Conservation (phyloP, 2,797 vertebrate genomes). For the Moxostoma hubbsi region DNA sequence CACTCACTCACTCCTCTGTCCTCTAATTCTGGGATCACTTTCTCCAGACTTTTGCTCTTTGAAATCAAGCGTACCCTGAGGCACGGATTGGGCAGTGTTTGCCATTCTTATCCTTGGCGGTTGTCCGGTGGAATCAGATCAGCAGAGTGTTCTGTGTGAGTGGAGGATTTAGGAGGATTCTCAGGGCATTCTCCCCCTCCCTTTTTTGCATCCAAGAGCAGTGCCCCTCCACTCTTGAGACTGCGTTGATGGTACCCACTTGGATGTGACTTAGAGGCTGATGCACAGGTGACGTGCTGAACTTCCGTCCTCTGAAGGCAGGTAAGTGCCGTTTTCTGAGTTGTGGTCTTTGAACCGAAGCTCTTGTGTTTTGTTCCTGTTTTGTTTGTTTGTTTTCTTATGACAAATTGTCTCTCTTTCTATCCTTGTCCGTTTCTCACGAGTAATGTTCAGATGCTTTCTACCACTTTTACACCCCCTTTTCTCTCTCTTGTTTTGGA, state of each 20-base stretch:
- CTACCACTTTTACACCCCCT: conserved; percentile 16
- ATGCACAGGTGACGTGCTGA: conserved; percentile 74
- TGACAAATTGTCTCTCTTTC: conserved; percentile 16
- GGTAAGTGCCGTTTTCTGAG: conserved; percentile 68
- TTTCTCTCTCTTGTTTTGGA: conserved; percentile 28
- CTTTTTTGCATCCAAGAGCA: conserved; percentile 59
- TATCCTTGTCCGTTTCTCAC: conserved; percentile 31
- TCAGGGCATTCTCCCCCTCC: conserved; percentile 55
- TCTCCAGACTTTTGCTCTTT: conserved; percentile 45
- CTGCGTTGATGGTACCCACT: conserved; percentile 72
- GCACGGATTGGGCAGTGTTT: conserved; percentile 53
- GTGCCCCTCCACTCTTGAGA: conserved; percentile 56
- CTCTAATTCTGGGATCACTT: conserved; percentile 56
- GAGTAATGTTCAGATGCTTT: conserved; percentile 33
- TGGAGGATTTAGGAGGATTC: conserved; percentile 56
- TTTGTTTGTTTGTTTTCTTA: conserved; percentile 25
- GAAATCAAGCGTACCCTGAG: conserved; percentile 48
- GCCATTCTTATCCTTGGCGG: conserved; percentile 56
- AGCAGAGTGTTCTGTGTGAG: conserved; percentile 51
- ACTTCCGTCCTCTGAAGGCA: conserved; percentile 76
- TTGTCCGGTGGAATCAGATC: conserved; percentile 61
- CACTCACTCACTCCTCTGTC: conserved; percentile 37
- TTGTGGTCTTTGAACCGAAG: conserved; percentile 15
- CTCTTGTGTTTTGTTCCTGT: conserved; percentile 13
- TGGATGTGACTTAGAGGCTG: conserved; percentile 76